Evolutionary conservation across 2,113 vertebrate species (phyloP).

Genomic region (Atractosteus spatula): DNA sequence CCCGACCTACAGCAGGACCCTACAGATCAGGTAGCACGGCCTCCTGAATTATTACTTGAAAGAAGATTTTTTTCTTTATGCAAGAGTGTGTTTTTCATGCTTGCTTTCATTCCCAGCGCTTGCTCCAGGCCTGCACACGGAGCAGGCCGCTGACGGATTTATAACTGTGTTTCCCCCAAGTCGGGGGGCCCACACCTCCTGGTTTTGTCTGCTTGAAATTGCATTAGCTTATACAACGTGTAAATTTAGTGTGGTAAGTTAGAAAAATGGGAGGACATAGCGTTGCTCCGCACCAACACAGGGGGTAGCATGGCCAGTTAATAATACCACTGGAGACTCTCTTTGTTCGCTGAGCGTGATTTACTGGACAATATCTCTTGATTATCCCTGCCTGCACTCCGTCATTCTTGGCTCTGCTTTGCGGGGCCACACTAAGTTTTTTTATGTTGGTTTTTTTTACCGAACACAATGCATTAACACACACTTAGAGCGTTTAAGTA

Average conservation of each 20-base stretch:
- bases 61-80: no score
- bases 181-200: no score
- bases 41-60: conserved; percentile 16
- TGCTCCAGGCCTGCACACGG: no score
- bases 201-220: no score
- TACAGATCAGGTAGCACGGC: conserved; percentile 84
- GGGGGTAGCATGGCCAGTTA: not conserved
- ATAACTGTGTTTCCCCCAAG: no score
- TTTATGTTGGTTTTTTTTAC: not conserved
- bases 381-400: conserved; percentile 27
- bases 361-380: conserved; percentile 36
- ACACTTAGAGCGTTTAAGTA: conserved; percentile 37
- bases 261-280: no score
- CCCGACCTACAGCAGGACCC: conserved; percentile 82
- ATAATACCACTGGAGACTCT: not conserved
- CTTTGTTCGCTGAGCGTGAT: conserved; percentile 23
- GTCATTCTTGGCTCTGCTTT: conserved; percentile 32
- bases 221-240: no score
- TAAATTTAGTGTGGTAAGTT: no score
- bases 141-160: no score
- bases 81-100: no score
- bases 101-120: no score
- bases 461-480: conserved; percentile 30
- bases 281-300: no score
- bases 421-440: conserved; percentile 22